Base-by-base conservation (phyloP, 2,888 invertebrate species). In the Phoenoteleia sp. region DNA sequence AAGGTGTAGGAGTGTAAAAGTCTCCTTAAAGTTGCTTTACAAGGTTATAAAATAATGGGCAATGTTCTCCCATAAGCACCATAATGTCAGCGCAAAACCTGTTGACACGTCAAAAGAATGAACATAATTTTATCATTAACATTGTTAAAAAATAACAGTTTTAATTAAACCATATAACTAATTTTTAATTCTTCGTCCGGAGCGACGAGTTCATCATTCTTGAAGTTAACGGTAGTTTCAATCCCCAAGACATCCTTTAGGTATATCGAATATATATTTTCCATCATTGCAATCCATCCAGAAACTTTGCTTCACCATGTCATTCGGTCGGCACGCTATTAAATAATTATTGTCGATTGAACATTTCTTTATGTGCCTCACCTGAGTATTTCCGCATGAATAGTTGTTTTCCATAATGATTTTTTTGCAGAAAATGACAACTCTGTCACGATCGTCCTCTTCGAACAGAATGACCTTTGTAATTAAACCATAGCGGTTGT, bases 341-440 rank as follows among this genome's bases (percentile, higher is more conserved):
- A 58, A 36, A 21, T 27, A n/a, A 19, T 45, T 9, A 9, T 19
- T 45, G 45, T 45, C 19, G 17, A 45, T 49, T 36, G 3, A 11
- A 19, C 36, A 58, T 58, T 19, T 58, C 17, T 58, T 58, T 58
- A 58, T 58, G 27, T 58, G 58, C 13, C 19, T 36, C n/a, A 58
- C 9, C 9, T 33, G 11, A 27, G 13, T 17, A 33, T 58, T 19
- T 36, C 36, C 19, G 21, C 54, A 54, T 19, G n/a, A 15, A 21
- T 15, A 54, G 17, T 19, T 33, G 9, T 19, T 33, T 19, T 36
- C 15, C 9, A 58, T 13, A 36, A 19, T 9, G 29, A 36, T 25
- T 58, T 9, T 11, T 17, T 36, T 36, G 36, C 13, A 58, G 13
- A 58, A 58, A 58, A 58, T 58, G 7, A 15, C 19, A 27, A 58